Evolutionary conservation across 2,888 invertebrate species (phyloP).

Genomic region (Lasioglossum figueresi): DNA sequence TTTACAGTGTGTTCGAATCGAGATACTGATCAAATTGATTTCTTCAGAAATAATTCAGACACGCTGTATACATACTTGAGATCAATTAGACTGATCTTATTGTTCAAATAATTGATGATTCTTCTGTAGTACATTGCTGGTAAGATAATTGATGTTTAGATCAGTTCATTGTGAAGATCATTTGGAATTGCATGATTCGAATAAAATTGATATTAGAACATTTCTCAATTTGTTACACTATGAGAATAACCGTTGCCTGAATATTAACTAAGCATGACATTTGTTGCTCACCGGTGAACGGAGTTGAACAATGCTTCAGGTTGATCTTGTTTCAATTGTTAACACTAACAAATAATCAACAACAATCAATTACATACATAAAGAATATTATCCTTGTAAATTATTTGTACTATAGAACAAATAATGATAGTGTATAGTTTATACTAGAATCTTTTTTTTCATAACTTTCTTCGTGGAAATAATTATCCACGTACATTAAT

Average conservation of each 20-base stretch:
- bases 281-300: neutral
- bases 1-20: neutral
- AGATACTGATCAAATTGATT: neutral
- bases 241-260: neutral
- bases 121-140: neutral
- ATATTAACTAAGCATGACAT: neutral
- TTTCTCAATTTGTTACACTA: neutral
- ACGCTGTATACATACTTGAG: neutral
- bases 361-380: too few relatives aligned
- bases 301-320: neutral
- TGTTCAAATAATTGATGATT: neutral
- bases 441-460: neutral
- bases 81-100: neutral
- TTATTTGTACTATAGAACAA: neutral
- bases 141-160: neutral
- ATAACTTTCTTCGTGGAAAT: neutral
- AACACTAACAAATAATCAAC: neutral
- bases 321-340: neutral
- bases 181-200: neutral
- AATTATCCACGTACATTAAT: neutral
- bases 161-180: neutral
- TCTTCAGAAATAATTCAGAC: neutral
- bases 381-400: neutral
- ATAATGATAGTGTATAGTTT: neutral
- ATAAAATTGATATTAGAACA: neutral